Evolutionary conservation across 2,888 invertebrate species (phyloP), one percentile per base, ranked within the genome.

Genomic region (Noctuana brunneofusca): DNA sequence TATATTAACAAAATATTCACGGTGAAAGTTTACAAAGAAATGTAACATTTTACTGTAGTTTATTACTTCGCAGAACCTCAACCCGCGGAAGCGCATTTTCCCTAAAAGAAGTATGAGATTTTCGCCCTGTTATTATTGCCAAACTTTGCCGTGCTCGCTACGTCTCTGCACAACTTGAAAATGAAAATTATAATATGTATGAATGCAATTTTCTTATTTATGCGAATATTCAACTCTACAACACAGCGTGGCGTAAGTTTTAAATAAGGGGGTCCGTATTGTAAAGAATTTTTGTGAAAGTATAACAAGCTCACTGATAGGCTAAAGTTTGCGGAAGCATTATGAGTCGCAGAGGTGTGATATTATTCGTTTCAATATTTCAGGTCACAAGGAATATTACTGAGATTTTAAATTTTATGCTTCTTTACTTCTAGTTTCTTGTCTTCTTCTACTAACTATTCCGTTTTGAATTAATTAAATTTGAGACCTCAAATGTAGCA

Each of bases 141-240:
- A 41, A 67, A 67, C 66, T 67, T 67, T 60, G 58, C 60, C n/a
- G 20, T 46, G 58, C 58, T 38, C 64, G 64, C 59, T 41, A 65
- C 62, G 65, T 64, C 59, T 64, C 65, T 65, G 65, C 60, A 58
- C 60, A 65, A 65, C 46, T 65, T 67, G 54, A 52, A 49, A 65
- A 58, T 64, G 64, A 58, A 64, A 65, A 66, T 66, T 65, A 64
- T 65, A 67, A 62, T 67, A 65, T 65, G 56, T 56, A 56, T 64
- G 56, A 65, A 64, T 64, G 65, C 64, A 64, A 62, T 65, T 65
- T 64, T 64, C 50, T 62, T 55, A 62, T 64, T 58, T 64, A 56
- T 41, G 52, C 27, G 55, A 56, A 63, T 50, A 56, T 48, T 63
- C 49, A 50, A 49, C 18, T 50, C 27, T 56, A 30, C 49, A 30